Conservation (phyloP, 2,113 vertebrate species). For the Anthoscopus minutus region DNA sequence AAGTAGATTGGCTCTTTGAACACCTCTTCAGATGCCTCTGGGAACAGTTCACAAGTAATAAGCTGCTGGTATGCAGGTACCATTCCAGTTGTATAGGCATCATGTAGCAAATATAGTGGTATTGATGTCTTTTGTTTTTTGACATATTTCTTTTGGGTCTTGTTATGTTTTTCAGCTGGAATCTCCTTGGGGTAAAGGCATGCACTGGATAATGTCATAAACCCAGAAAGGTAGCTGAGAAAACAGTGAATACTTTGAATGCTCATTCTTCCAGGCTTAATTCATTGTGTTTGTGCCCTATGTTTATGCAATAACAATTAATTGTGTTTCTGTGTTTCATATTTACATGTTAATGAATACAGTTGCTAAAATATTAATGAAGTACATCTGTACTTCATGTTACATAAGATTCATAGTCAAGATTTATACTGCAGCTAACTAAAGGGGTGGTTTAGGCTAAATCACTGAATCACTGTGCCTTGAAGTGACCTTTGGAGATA, state of each 20-base stretch:
- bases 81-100: neutral
- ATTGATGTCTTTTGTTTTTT: neutral
- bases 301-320: neutral
- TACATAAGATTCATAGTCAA: neutral
- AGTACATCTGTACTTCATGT: neutral
- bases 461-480: neutral
- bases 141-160: neutral
- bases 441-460: neutral
- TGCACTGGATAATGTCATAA: neutral
- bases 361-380: constrained; percentile 21
- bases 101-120: too few relatives aligned
- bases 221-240: neutral
- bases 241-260: neutral
- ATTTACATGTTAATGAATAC: neutral
- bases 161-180: neutral
- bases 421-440: neutral
- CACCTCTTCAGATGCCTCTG: neutral
- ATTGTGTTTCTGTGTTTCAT: neutral
- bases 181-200: neutral
- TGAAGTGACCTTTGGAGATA: neutral
- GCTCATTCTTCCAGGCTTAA: neutral
- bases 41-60: neutral
- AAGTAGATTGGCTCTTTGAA: neutral
- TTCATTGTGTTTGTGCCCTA: neutral
- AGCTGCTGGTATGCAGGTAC: neutral